phyloP scores from a whole-genome alignment of 2,888 invertebrate species.

The Cheilosia pagana region DNA sequence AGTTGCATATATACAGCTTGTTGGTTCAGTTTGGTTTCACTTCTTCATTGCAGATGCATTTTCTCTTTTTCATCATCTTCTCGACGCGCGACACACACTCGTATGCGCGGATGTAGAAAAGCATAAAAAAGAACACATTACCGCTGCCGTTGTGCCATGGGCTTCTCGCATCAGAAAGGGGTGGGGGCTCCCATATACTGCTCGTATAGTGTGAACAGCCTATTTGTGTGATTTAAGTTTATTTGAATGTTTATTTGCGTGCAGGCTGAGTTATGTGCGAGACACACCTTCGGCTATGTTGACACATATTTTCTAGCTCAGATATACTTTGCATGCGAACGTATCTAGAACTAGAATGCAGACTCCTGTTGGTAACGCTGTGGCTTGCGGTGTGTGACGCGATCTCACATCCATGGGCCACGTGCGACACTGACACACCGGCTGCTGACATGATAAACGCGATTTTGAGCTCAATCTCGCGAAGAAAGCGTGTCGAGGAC shows the following conservation, averaged over 20 bases:
- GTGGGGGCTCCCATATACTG: conserved; percentile 1
- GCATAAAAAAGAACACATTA: conserved; percentile 29
- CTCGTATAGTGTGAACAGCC: conserved; percentile 23
- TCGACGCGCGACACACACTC: conserved; percentile 7
- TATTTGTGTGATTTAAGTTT: conserved; percentile 49
- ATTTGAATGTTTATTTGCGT: conserved; percentile 67
- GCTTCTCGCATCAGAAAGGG: not conserved
- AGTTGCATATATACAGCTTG: conserved; percentile 12
- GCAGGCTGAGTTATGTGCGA: conserved; percentile 63
- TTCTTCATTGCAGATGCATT: conserved; percentile 74
- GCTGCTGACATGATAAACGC: conserved; percentile 48
- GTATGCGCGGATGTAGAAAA: conserved; percentile 22
- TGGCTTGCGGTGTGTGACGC: conserved; percentile 43
- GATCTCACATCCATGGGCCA: conserved; percentile 47
- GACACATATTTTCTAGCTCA: conserved; percentile 64
- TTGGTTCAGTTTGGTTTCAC: conserved; percentile 66
- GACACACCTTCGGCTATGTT: conserved; percentile 71
- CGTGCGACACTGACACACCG: conserved; percentile 37
- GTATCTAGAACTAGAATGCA: conserved; percentile 36
- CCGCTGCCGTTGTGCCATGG: not conserved
- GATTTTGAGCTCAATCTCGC: conserved; percentile 40
- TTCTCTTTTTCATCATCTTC: conserved; percentile 70
- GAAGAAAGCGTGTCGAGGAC: conserved; percentile 35
- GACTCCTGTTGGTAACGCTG: conserved; percentile 17
- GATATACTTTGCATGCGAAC: conserved; percentile 41